Percentiles rank a stretch among this genome's conserved stretches.
These are phyloP conservation scores for Ochropleura plecta DNA, from an alignment of 2,888 invertebrate genomes.

Conservation along the genomic window DNA sequence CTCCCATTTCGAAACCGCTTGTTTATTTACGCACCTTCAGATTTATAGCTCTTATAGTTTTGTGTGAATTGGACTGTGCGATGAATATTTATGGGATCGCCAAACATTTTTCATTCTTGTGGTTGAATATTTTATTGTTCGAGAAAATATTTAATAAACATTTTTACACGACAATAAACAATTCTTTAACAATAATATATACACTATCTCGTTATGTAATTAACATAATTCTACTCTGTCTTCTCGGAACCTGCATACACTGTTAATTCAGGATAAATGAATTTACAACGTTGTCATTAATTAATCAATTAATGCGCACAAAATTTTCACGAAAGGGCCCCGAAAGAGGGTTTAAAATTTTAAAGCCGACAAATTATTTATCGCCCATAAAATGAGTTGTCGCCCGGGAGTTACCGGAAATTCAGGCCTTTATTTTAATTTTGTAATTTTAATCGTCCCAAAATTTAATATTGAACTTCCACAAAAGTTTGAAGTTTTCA, in stretches of 20 bases:
- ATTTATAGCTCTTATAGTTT: conserved; percentile 62
- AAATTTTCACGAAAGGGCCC: conserved; percentile 7
- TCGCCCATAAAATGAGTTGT: conserved; percentile 11
- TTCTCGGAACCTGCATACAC: not conserved
- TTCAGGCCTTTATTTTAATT: not conserved
- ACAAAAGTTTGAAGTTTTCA: not conserved
- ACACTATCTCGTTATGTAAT: not conserved
- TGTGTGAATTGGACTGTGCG: conserved; percentile 55
- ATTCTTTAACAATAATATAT: not conserved
- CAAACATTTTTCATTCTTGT: conserved; percentile 39
- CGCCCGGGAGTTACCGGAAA: not conserved
- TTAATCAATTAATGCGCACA: conserved; percentile 9
- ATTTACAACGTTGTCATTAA: not conserved
- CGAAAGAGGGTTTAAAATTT: not conserved
- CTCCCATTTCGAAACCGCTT: conserved; percentile 60
- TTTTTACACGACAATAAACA: conserved; percentile 15
- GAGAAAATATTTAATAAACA: conserved; percentile 28
- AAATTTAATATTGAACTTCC: conserved; percentile 5
- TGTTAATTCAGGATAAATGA: not conserved
- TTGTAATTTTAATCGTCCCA: not conserved
- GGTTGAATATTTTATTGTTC: conserved; percentile 35
- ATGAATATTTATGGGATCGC: conserved; percentile 54
- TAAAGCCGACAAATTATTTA: conserved; percentile 35
- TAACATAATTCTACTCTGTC: not conserved
- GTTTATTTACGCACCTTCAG: conserved; percentile 64